Evolutionary conservation across 1,140 invertebrate genomes (phyloP).

Genomic region (Apis dorsata): DNA sequence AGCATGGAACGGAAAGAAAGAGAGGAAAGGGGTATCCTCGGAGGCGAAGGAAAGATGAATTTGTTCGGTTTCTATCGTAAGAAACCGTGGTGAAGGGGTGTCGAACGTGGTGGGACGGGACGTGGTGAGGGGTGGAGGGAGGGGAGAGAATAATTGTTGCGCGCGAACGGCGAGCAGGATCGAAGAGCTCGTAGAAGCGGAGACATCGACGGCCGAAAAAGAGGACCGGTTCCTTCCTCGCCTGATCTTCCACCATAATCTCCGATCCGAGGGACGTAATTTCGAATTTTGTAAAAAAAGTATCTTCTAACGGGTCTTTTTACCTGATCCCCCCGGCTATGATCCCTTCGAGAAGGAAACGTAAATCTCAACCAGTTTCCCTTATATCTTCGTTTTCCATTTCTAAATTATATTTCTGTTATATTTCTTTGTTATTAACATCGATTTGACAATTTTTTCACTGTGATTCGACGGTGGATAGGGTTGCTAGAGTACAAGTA

Average conservation of each 20-base stretch:
- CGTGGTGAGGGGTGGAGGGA: neutral
- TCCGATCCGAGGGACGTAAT: constrained; percentile 42
- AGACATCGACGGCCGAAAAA: constrained; percentile 48
- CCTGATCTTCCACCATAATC: constrained; percentile 55
- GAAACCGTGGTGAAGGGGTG: neutral
- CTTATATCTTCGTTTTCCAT: neutral
- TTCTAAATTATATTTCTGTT: constrained; percentile 1
- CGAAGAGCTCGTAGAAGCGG: constrained; percentile 6
- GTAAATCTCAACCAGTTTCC: constrained; percentile 31
- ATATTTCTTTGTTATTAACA: too few relatives aligned
- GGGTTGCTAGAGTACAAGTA: too few relatives aligned
- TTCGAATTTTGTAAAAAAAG: constrained; percentile 53
- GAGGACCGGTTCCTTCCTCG: constrained; percentile 50
- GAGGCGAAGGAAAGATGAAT: constrained; percentile 47
- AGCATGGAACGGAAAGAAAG: constrained; percentile 7
- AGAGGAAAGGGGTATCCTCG: neutral
- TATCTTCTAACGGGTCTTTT: constrained; percentile 38
- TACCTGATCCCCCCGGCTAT: constrained; percentile 20
- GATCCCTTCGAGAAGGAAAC: constrained; percentile 4
- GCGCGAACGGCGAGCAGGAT: constrained; percentile 18
- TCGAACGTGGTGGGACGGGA: neutral
- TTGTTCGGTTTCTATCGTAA: constrained; percentile 22
- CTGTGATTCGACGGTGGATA: too few relatives aligned
- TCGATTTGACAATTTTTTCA: too few relatives aligned
- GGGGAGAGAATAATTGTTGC: constrained; percentile 28